These are phyloP conservation scores for Xanthia icteritia DNA, from an alignment of 2,888 invertebrate genomes.

Conservation along the genomic window DNA sequence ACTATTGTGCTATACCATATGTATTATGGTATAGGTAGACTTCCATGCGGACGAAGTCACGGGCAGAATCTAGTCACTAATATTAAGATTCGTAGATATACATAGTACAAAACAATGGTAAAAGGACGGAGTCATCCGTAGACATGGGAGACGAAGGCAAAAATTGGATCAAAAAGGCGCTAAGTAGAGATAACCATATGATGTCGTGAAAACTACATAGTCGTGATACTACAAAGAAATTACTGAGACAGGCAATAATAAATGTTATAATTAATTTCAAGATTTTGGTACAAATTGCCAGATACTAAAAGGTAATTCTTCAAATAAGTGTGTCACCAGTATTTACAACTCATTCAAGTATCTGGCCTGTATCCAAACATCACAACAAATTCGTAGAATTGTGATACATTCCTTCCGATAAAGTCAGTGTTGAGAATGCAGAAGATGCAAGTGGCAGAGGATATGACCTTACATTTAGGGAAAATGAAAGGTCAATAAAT, in stretches of 20 bases:
- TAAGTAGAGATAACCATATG: no score
- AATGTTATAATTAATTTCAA: background rate
- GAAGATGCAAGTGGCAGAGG: conserved; percentile 2
- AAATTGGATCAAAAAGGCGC: no score
- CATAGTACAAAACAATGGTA: no score
- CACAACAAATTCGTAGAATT: conserved; percentile 40
- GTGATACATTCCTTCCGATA: conserved; percentile 25
- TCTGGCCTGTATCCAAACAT: conserved; percentile 52
- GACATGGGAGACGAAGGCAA: no score
- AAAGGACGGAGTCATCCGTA: no score
- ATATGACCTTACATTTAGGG: conserved; percentile 1
- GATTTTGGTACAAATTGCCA: conserved; percentile 6
- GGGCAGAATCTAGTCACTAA: no score
- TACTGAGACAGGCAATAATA: background rate
- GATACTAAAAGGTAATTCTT: conserved; percentile 24
- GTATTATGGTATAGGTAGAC: no score
- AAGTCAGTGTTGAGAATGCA: conserved; percentile 28
- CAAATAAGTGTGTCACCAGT: conserved; percentile 42
- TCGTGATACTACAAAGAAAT: background rate
- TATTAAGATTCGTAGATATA: no score
- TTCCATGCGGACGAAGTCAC: no score
- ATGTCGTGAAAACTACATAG: no score
- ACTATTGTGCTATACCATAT: no score
- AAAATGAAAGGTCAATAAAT: background rate
- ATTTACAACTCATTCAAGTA: conserved; percentile 38